Percentiles rank a stretch among this genome's conserved stretches.
Evolutionary conservation across 1,140 invertebrate genomes (phyloP).

Genomic region (Brevipalpus yothersi): DNA sequence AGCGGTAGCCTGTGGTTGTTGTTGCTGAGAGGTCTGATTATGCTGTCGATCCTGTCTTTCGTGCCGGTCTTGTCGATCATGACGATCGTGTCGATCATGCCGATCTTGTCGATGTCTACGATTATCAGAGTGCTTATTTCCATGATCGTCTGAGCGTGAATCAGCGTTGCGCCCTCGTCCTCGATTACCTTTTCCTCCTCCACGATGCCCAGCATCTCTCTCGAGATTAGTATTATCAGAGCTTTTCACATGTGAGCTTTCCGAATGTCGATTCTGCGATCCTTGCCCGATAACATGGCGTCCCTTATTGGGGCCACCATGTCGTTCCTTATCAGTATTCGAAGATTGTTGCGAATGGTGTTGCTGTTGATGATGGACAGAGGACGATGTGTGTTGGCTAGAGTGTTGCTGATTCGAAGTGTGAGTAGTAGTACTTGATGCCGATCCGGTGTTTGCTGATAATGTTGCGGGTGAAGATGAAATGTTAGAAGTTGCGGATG

Average conservation of each 20-base stretch:
- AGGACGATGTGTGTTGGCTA: not conserved
- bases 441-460: not conserved
- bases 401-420: no score
- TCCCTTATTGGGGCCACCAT: no score
- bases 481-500: not conserved
- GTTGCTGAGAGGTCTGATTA: not conserved
- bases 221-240: not conserved
- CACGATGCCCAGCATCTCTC: not conserved
- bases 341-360: not conserved
- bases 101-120: not conserved
- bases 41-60: not conserved
- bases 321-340: no score
- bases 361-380: not conserved
- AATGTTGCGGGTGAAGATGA: not conserved
- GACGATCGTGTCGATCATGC: not conserved
- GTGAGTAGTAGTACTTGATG: no score
- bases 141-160: constrained; percentile 27
- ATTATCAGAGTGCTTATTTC: constrained; percentile 2
- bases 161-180: constrained; percentile 24
- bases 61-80: not conserved
- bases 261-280: not conserved
- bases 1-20: not conserved
- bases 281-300: not conserved
- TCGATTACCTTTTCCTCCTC: not conserved
- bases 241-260: not conserved